Evolutionary conservation across 2,797 vertebrate genomes (phyloP).

Genomic region (Fringilla coelebs): DNA sequence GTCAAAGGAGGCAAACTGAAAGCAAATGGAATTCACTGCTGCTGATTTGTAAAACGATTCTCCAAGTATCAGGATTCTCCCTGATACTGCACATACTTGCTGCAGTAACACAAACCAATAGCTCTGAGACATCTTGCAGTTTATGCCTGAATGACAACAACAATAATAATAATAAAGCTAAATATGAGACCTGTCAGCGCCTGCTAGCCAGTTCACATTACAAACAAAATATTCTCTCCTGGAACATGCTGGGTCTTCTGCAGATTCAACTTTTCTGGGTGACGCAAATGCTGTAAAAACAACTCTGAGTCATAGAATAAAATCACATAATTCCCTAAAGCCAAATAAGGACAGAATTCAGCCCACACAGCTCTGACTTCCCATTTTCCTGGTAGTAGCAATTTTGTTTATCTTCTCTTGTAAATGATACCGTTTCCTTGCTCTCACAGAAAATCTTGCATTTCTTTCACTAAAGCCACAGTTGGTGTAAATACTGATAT

Average conservation of each 20-base stretch:
- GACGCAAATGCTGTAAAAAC: slow-evolving; percentile 61
- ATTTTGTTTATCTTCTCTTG: background rate
- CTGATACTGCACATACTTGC: background rate
- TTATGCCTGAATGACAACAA: background rate
- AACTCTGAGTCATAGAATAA: slow-evolving; percentile 60
- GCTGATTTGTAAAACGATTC: background rate
- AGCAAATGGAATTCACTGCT: background rate
- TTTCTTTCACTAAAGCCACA: background rate
- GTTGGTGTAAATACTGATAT: background rate
- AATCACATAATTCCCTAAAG: slow-evolving; percentile 44
- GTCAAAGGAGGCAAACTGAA: background rate
- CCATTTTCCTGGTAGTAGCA: background rate
- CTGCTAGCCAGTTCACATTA: slow-evolving; percentile 19
- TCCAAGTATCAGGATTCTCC: background rate
- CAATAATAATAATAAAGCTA: background rate
- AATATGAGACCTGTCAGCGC: background rate
- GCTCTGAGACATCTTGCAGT: background rate
- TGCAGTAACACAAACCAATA: background rate
- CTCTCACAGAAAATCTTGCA: background rate
- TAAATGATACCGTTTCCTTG: background rate
- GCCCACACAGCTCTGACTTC: slow-evolving; percentile 11
- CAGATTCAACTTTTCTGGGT: slow-evolving; percentile 41
- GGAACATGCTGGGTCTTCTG: slow-evolving; percentile 28
- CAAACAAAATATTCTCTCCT: slow-evolving; percentile 41
- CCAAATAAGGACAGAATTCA: slow-evolving; percentile 53